Base-by-base conservation (phyloP, 2,888 invertebrate species). In the Meteorus colon region DNA sequence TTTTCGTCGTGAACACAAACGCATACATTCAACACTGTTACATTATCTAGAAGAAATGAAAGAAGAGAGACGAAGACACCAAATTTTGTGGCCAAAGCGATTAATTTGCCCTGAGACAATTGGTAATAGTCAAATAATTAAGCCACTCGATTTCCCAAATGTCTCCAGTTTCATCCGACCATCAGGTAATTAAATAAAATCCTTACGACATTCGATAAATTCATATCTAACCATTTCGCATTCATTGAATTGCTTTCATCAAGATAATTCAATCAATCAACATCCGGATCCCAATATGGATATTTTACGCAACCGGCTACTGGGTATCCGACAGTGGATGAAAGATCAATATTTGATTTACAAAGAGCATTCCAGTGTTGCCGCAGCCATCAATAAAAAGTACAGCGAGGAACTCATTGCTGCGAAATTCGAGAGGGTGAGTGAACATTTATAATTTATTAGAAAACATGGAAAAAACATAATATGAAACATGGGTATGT, bases 271-370 rank as follows among this genome's bases (percentile, higher is more conserved):
- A 34, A 10, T 24, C 27, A 68, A 27, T 29, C 8, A 41, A 55
- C 16, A 55, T 48, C n/a, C 65, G 41, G 67, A 71, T 68, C 41
- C 63, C 14, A 63, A 72, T 62, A 24, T 74, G 24, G 74, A 76
- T 55, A 63, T 79, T 27, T 59, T 85, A 51, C 82, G 79, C 34
- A 80, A 82, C 66, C 83, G 81, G 67, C 55, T 86, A 8, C 48
- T 67, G n/a, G 80, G 79, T 59, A 86, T 86, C 78, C 84, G 80
- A 24, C 82, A 82, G n/a, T 85, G 86, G 84, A 63, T 86, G 31
- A 86, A 85, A 70, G 85, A 86, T 78, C 86, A 86, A 74, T 86
- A 86, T 55, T 70, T 81, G 2, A 75, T 86, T 48, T 86, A 86
- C 59, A 83, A 80, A 24, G 82, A 85, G n/a, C 85, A 83, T 74